Percentiles rank a stretch among this genome's conserved stretches.
These are phyloP conservation scores for Dicranocentrus wangi DNA, from an alignment of 2,888 invertebrate species.

Conservation along the genomic window DNA sequence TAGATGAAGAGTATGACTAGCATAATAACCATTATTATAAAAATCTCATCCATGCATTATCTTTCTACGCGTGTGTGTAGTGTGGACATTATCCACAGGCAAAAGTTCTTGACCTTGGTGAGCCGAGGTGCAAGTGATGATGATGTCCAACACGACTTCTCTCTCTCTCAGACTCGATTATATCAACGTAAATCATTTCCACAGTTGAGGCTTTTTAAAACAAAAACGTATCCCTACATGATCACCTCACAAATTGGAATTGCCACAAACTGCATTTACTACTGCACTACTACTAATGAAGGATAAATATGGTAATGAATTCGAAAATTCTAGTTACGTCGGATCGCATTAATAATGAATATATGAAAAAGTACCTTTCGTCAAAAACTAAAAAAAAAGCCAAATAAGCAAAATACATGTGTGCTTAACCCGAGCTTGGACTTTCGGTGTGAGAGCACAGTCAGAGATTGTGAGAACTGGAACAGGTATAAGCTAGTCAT, in stretches of 20 bases:
- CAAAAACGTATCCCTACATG: neutral
- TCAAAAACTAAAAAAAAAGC: too few species aligned
- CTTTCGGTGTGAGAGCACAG: too few species aligned
- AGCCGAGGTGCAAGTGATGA: neutral
- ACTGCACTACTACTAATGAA: too few species aligned
- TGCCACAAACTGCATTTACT: neutral
- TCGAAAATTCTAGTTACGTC: too few species aligned
- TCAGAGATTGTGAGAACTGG: constrained; percentile 25
- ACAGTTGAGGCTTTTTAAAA: neutral
- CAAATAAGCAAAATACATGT: too few species aligned
- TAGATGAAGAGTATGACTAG: too few species aligned
- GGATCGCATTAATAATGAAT: too few species aligned
- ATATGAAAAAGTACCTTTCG: too few species aligned
- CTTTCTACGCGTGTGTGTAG: neutral
- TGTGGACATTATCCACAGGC: constrained; percentile 7
- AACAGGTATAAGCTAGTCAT: constrained; percentile 35
- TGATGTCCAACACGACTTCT: neutral
- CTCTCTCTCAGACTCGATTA: neutral
- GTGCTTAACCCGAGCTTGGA: too few species aligned
- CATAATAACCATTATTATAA: neutral
- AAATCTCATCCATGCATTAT: neutral
- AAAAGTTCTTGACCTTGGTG: constrained; percentile 16
- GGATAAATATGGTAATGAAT: too few species aligned
- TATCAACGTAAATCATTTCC: too few species aligned
- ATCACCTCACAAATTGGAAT: neutral